These are phyloP conservation scores for Heliconius eleuchia DNA, from an alignment of 1,140 invertebrate species.

Conservation along the genomic window DNA sequence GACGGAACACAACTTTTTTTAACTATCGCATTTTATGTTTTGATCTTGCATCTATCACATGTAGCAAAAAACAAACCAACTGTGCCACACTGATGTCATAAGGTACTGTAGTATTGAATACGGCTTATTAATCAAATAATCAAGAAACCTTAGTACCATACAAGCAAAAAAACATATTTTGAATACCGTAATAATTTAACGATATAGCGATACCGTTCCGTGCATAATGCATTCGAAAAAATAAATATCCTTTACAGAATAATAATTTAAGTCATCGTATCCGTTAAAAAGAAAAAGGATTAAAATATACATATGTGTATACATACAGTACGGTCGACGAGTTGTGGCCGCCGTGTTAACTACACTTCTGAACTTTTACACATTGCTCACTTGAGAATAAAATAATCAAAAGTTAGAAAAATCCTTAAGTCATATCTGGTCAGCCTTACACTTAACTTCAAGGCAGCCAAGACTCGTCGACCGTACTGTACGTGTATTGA, in stretches of 20 bases:
- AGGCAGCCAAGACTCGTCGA: too few species aligned
- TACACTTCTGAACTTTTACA: too few species aligned
- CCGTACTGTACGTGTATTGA: constrained; percentile 9
- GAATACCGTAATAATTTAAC: constrained; percentile 8
- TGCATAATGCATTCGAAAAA: constrained; percentile 11
- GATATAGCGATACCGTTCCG: constrained; percentile 11
- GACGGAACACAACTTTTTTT: too few species aligned
- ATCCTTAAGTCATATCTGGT: neutral
- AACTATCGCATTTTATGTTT: too few species aligned
- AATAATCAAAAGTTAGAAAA: constrained; percentile 13
- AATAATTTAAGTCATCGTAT: constrained; percentile 36
- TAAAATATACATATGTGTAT: neutral
- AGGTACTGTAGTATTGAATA: neutral
- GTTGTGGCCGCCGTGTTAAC: too few species aligned
- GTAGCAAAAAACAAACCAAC: neutral
- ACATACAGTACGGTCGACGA: too few species aligned
- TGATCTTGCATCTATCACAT: too few species aligned
- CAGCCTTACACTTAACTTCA: too few species aligned
- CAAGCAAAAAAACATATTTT: neutral
- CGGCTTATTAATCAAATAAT: constrained; percentile 1
- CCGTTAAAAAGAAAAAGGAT: constrained; percentile 31
- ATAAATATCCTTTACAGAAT: constrained; percentile 13
- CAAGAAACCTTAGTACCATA: neutral
- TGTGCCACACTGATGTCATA: neutral
- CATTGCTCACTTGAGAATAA: too few species aligned